Percentiles rank a stretch among this genome's conserved stretches.
Conservation (phyloP, 2,113 vertebrate genomes). For the Stictonetta naevosa region DNA sequence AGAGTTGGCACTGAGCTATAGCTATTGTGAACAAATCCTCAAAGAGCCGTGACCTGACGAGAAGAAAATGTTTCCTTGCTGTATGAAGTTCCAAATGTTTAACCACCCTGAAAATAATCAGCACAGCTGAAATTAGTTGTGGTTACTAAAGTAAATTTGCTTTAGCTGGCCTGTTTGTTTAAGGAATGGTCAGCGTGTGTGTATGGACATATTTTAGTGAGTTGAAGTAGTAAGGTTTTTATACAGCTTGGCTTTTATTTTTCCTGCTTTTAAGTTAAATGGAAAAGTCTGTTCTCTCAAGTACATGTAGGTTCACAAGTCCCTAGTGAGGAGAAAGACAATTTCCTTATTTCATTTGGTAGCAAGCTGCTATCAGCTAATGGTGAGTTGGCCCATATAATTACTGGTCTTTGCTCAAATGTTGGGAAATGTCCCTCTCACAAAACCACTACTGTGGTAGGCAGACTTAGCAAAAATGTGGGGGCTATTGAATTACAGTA, state of each 20-base stretch:
- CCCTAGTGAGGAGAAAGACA: neutral
- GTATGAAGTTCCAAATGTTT: conserved; percentile 7
- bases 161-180: neutral
- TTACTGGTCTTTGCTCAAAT: neutral
- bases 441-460: neutral
- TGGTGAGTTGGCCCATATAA: neutral
- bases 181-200: neutral
- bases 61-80: conserved; percentile 34
- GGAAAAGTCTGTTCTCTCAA: neutral
- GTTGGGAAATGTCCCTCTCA: neutral
- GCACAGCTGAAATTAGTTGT: neutral
- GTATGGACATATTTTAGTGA: neutral
- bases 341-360: neutral
- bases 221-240: neutral
- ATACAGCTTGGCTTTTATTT: neutral
- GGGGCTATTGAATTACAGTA: rapidly evolving
- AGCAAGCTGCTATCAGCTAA: neutral
- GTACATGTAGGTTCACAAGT: neutral
- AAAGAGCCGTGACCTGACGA: conserved; percentile 20
- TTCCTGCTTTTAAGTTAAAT: neutral
- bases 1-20: neutral
- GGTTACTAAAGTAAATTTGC: neutral
- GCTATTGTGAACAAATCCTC: conserved; percentile 29
- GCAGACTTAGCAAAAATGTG: neutral
- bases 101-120: neutral